These are phyloP conservation scores for Coccyzus lansbergi DNA, from an alignment of 2,797 vertebrate genomes.

Conservation along the genomic window DNA sequence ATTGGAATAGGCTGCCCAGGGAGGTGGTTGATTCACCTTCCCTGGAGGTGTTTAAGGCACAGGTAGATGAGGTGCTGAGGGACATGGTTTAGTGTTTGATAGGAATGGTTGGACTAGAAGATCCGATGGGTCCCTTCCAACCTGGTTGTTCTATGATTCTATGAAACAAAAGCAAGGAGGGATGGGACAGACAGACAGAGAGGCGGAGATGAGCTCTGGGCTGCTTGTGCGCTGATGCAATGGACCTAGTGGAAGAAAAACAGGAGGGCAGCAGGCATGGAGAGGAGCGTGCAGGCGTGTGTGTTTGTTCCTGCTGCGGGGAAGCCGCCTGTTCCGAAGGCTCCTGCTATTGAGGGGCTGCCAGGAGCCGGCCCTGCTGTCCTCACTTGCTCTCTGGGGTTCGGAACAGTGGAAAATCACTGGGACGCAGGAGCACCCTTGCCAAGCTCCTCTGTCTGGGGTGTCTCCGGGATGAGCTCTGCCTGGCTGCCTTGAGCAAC, in stretches of 20 bases:
- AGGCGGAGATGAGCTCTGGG: neutral
- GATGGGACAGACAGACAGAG: neutral
- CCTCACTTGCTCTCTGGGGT: neutral
- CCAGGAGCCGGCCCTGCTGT: neutral
- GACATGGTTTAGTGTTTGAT: too few relatives aligned
- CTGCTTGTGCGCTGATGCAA: neutral
- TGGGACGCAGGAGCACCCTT: neutral
- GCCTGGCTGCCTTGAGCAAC: neutral
- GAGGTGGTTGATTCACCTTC: too few relatives aligned
- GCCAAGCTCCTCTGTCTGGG: neutral
- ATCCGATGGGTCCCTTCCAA: too few relatives aligned
- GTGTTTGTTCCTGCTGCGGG: neutral
- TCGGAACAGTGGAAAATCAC: constrained; percentile 32
- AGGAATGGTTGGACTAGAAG: too few relatives aligned
- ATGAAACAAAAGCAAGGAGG: neutral
- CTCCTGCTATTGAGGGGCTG: neutral
- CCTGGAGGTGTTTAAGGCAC: too few relatives aligned
- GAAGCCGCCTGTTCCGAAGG: neutral
- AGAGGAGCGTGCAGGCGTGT: accelerated
- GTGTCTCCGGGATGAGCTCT: neutral
- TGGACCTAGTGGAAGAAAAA: neutral
- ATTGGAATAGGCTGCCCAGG: too few relatives aligned
- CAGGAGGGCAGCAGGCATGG: neutral
- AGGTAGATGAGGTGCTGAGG: too few relatives aligned
- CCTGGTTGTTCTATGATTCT: too few relatives aligned